Evolutionary conservation across 2,888 invertebrate genomes (phyloP), one percentile per base, ranked within the genome.

Genomic region (Minunthozetes semirufus): DNA sequence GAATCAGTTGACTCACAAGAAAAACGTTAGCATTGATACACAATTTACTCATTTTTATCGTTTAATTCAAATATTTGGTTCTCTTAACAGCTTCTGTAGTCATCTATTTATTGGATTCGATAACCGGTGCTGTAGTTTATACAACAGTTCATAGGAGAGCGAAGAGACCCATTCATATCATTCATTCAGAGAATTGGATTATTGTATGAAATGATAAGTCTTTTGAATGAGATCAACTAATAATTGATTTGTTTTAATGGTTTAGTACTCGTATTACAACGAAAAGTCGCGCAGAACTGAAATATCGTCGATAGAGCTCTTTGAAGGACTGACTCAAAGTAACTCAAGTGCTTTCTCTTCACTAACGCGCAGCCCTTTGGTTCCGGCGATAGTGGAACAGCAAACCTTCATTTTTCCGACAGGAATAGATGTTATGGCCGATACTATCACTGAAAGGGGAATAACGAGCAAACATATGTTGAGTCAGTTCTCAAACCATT

Each of bases 171-270:
- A 86, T 96, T 22, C 90, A 91, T 81, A 85, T 94, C 72, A 90
- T 98, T 17, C 97, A 98, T 84, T 92, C 94, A 0, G 99, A 99
- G 84, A 95, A 99, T 86, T 96, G 95, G 91, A 83, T 97, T 68
- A 72, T 77, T 73, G 74, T 74, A 71, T 70, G 71, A 29, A 25
- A 22, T 4, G 13, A 13, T 61, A 1, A n/a, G 5, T 50, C 3
- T 2, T 22, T 56, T 56, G 9, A 5, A 56, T 48, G 5, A 19
- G 4, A 19, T 56, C 19, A 13, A 53, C 22, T 22, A 22, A 19
- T 22, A 4, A 22, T 19, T 59, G 2, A 59, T 42, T 61, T 66
- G 50, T 17, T 74, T 68, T 11, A 59, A 68, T 48, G 48, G 25
- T 70, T 74, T 33, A 74, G 74, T 98, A 97, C 84, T 87, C 92